Evolutionary conservation across 1,140 invertebrate species (phyloP).

Genomic region (Oryctes rhinoceros): DNA sequence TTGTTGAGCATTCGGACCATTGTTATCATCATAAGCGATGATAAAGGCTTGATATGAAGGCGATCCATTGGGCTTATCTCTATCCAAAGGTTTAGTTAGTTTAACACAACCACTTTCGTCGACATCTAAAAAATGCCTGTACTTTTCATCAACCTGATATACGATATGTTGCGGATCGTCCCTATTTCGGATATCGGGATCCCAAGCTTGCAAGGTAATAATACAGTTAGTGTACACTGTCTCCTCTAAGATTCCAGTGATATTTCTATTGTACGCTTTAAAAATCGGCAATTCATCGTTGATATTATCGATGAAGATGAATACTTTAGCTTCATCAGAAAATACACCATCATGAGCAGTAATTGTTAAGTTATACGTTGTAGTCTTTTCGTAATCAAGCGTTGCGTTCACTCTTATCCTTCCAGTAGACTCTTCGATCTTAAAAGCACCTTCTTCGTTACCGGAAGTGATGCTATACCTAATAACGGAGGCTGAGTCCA

Average conservation of each 20-base stretch:
- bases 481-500: constrained; percentile 83
- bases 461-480: constrained; percentile 81
- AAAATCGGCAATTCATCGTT: constrained; percentile 87
- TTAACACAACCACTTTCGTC: constrained; percentile 75
- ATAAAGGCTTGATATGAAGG: constrained; percentile 85
- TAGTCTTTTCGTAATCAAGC: constrained; percentile 87
- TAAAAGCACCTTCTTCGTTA: constrained; percentile 79
- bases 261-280: constrained; percentile 68
- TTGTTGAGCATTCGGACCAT: constrained; percentile 67
- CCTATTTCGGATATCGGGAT: constrained; percentile 83
- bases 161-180: constrained; percentile 78
- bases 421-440: constrained; percentile 80
- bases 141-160: constrained; percentile 75
- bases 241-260: constrained; percentile 77
- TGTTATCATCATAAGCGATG: constrained; percentile 82
- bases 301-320: constrained; percentile 81
- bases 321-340: constrained; percentile 77
- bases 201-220: constrained; percentile 76
- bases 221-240: constrained; percentile 70
- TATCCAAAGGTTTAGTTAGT: constrained; percentile 81
- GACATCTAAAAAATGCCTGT: constrained; percentile 74
- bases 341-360: constrained; percentile 80
- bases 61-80: constrained; percentile 85
- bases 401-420: constrained; percentile 78
- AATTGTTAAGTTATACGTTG: constrained; percentile 79